Evolutionary conservation across 1,140 invertebrate species (phyloP), one percentile per base, ranked within the genome.

Genomic region (Medauroidea extradentata): DNA sequence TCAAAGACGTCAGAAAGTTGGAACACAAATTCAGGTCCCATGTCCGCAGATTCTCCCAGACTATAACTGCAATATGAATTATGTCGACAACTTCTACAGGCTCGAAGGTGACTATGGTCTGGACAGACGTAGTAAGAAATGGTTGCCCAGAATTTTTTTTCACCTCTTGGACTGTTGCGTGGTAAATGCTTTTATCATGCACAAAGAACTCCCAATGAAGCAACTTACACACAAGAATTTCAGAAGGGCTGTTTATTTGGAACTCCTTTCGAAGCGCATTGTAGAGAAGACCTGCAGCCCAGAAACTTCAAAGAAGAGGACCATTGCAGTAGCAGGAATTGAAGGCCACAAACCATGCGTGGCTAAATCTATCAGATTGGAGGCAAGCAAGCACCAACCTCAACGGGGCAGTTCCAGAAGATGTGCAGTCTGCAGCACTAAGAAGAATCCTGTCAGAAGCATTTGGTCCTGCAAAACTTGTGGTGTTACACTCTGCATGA

Each of bases 1-100:
- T 34, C 29, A 34, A 34, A 34, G 29, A 11, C 29, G 29, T 34
- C 29, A 34, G n/a, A 66, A 63, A 61, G 41, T 60, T 63, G 62
- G 67, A 39, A 38, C 38, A 27, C 53, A 57, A 50, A 55, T 43
- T 24, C 38, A 49, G 27, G 48, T 70, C 34, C 19, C 56, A 16
- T 65, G 69, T 55, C 69, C 71, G 44, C 46, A 62, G 63, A 58
- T 57, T 52, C 55, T 69, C 14, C 64, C 64, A 24, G 65, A 74
- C 55, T 77, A 75, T 53, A 75, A 73, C 57, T 53, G 59, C 44
- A 57, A 75, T 57, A 76, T 77, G 72, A 67, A 67, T 25, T 71
- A 57, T 60, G 71, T 76, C 13, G 71, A 76, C 60, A 72, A 72
- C 60, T 62, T 66, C 44, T 71, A 76, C 60, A 68, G 68, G 66